These are phyloP conservation scores for Mormyrus hasselquistii DNA, from an alignment of 2,797 vertebrate genomes.

Conservation along the genomic window DNA sequence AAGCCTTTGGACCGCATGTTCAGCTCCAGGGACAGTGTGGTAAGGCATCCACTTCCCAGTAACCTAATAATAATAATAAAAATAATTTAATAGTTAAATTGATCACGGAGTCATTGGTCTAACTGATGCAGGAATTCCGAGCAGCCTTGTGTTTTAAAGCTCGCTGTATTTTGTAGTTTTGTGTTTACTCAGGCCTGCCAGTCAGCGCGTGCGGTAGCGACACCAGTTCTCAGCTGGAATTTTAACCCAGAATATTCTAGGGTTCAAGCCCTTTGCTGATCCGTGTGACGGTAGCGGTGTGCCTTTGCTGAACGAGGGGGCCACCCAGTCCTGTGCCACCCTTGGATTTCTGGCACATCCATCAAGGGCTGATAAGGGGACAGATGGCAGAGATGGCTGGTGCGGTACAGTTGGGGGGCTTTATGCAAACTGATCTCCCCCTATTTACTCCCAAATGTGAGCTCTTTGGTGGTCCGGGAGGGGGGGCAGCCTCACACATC, in stretches of 20 bases:
- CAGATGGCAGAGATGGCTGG: slow-evolving; percentile 13
- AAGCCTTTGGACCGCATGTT: slow-evolving; percentile 80
- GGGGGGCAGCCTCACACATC: not conserved
- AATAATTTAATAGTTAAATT: not conserved
- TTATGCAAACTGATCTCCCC: not conserved
- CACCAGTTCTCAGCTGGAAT: not conserved
- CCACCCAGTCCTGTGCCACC: not conserved
- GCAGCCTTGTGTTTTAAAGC: not conserved
- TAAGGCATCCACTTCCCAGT: slow-evolving; percentile 38
- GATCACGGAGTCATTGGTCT: not conserved
- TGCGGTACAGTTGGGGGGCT: not conserved
- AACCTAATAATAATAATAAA: not conserved
- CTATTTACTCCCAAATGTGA: not conserved
- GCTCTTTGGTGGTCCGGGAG: not conserved
- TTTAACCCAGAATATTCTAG: not conserved
- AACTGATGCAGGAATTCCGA: not conserved
- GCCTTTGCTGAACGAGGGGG: not conserved
- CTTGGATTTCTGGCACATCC: not conserved
- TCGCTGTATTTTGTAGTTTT: not conserved
- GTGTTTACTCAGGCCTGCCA: not conserved
- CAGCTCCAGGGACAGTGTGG: slow-evolving; percentile 63
- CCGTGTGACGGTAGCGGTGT: not conserved
- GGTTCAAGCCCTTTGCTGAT: not conserved
- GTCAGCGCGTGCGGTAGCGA: not conserved
- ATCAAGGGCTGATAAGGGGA: not conserved